Base-by-base conservation (phyloP, 2,888 invertebrate species). In the Penaeus monodon region DNA sequence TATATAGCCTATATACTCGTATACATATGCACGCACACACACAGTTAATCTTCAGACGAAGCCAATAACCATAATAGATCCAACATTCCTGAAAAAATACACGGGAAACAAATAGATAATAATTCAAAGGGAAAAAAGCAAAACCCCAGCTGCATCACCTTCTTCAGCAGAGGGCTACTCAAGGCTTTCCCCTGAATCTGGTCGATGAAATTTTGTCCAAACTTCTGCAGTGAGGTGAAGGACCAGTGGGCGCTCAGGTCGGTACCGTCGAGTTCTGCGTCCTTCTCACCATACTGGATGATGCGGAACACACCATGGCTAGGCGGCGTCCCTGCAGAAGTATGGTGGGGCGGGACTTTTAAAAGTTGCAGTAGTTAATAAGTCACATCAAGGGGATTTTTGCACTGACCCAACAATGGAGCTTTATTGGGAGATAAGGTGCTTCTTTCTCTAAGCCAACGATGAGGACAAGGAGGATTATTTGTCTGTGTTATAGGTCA, bases 211-310 rank as follows among this genome's bases (percentile, higher is more conserved):
- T 97, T 97, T 94, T 98, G 96, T 24, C 98, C 98, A 92, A 98
- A 98, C 93, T 97, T 98, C 92, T 98, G 98, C 84, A 98, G 94
- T 8, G 97, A 97, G 2, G 97, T 96, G 93, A 98, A 98, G 38
- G 97, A 97, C 95, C 97, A 97, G 92, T 98, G 98, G 38, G 98
- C 97, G n/a, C 97, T 97, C 90, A 98, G 93, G 92, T 98, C 97
- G 29, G 97, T 97, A 38, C 98, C 98, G 92, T 98, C 97, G 83
- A 97, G 93, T 81, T 97, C 95, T 93, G 97, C 96, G 63, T 96
- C 96, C 91, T 95, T 95, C 90, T 97, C 95, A 84, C 98, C 98
- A 92, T 97, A 94, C 95, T 96, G 97, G 91, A 98, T 93, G 90
- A 98, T 96, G 92, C 97, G 97, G 93, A 97, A 97, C 92, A 97